These are phyloP conservation scores for Aelia acuminata DNA, from an alignment of 2,888 invertebrate species.

Conservation along the genomic window DNA sequence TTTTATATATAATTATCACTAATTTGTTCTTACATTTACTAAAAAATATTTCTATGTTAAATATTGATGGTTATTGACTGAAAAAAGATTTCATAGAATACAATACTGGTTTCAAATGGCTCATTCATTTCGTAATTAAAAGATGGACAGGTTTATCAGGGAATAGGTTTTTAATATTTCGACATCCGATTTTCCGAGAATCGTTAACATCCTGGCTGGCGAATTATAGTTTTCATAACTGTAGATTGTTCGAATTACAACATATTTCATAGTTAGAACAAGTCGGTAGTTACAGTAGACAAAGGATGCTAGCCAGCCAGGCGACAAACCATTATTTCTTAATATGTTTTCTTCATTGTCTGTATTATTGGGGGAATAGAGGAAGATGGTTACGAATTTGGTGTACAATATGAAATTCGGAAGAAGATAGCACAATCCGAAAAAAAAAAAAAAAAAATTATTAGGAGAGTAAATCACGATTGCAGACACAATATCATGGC, in stretches of 20 bases:
- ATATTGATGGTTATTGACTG: no score
- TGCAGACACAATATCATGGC: no score
- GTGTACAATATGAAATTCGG: no score
- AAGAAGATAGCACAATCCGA: no score
- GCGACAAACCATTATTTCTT: not conserved
- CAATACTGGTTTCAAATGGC: not conserved
- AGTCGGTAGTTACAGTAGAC: not conserved
- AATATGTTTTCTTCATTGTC: not conserved
- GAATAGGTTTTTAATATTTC: not conserved
- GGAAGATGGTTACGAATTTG: no score
- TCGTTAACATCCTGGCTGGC: not conserved
- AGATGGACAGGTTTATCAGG: not conserved
- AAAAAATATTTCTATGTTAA: no score
- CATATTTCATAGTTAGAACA: not conserved
- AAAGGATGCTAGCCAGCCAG: not conserved
- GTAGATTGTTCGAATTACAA: not conserved
- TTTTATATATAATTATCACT: no score
- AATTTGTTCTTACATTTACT: no score
- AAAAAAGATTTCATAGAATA: no score
- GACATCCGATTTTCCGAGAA: not conserved
- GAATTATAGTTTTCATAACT: not conserved
- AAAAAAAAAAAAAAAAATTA: no score
- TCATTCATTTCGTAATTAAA: not conserved
- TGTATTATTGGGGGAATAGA: no score
- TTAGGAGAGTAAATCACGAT: no score